These are phyloP conservation scores for Enteromius fasciolatus DNA, from an alignment of 2,797 vertebrate species.

Conservation along the genomic window DNA sequence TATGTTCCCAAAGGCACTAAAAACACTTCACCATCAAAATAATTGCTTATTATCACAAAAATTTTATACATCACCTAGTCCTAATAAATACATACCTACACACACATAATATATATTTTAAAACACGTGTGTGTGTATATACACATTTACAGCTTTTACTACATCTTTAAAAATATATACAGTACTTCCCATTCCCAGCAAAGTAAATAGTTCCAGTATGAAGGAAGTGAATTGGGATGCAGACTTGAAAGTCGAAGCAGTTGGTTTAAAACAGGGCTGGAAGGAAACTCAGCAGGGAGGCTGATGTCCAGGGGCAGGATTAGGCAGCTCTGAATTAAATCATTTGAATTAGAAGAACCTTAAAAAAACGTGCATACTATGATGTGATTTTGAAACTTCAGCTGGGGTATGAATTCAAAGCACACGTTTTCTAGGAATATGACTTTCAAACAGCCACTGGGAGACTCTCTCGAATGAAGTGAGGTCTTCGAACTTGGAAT, in stretches of 20 bases:
- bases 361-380: constrained; percentile 10
- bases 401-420: constrained; percentile 7
- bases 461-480: neutral
- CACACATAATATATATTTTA: no score
- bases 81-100: no score
- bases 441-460: constrained; percentile 5
- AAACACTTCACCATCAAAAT: no score
- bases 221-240: constrained; percentile 1
- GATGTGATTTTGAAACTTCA: constrained; percentile 7
- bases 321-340: constrained; percentile 22
- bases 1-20: no score
- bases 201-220: neutral
- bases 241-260: neutral
- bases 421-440: constrained; percentile 6
- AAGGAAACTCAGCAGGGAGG: constrained; percentile 22
- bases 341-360: constrained; percentile 17
- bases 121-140: no score
- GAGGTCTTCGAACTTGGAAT: neutral
- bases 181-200: neutral
- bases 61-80: no score
- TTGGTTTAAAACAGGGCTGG: neutral
- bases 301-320: constrained; percentile 25
- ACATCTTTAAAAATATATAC: neutral
- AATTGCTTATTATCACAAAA: no score
- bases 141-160: neutral